Percentiles rank a stretch among this genome's conserved stretches.
These are phyloP conservation scores for Sinonovacula constricta DNA, from an alignment of 1,140 invertebrate species.

Conservation along the genomic window DNA sequence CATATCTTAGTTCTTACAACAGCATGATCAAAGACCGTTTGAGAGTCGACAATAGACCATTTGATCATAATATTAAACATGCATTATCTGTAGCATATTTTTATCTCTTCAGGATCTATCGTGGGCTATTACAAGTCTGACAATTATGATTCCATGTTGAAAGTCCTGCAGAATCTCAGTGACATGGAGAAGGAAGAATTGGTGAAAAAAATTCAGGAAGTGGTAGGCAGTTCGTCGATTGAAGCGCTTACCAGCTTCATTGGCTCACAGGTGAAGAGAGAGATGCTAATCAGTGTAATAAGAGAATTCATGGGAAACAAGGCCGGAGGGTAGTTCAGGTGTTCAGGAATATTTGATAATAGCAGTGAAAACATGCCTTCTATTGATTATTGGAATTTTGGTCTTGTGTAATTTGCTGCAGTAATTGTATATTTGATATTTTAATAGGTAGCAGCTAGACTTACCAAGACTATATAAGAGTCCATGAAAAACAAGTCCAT, in stretches of 20 bases:
- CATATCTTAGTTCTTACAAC: no score
- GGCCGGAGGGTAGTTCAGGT: constrained; percentile 41
- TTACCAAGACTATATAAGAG: no score
- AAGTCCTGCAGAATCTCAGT: constrained; percentile 63
- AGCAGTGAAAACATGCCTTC: no score
- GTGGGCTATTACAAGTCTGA: constrained; percentile 65
- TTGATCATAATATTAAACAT: no score
- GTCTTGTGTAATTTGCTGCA: no score
- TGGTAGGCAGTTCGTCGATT: constrained; percentile 67
- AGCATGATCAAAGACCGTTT: no score
- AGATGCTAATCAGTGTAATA: constrained; percentile 34
- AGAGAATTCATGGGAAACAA: constrained; percentile 25
- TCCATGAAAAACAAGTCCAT: no score
- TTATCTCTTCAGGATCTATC: constrained; percentile 60
- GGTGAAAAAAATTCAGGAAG: constrained; percentile 69
- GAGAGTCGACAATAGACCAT: no score
- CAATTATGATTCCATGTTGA: constrained; percentile 69
- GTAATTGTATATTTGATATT: no score
- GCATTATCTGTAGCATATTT: constrained; percentile 29
- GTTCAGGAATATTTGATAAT: no score
- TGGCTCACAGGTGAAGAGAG: constrained; percentile 48
- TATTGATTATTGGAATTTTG: no score
- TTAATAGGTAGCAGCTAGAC: no score
- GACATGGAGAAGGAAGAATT: constrained; percentile 66
- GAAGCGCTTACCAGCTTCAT: constrained; percentile 70